Percentiles rank a stretch among this genome's conserved stretches.
phyloP scores from a whole-genome alignment of 2,113 vertebrate species.

The Engraulis encrasicolus region DNA sequence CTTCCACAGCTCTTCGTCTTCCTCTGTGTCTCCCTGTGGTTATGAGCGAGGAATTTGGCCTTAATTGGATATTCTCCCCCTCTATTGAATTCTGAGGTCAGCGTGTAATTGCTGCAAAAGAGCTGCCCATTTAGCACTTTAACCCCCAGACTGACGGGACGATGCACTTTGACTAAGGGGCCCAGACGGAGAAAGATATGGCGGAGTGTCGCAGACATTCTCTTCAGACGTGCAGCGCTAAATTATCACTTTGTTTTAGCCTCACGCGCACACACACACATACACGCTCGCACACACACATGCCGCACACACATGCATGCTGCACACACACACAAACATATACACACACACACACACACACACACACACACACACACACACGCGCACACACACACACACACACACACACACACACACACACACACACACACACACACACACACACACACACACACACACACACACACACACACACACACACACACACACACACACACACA shows the following conservation, averaged over 20 bases:
- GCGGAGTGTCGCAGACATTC: background rate
- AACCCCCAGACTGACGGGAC: conserved; percentile 17
- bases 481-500: no score
- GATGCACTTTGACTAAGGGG: background rate
- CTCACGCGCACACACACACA: no score
- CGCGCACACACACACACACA: no score
- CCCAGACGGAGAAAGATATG: background rate
- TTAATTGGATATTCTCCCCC: conserved; percentile 30
- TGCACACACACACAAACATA: no score
- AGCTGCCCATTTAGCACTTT: conserved; percentile 43
- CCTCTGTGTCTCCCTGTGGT: background rate
- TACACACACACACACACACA: no score
- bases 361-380: no score
- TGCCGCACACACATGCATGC: no score
- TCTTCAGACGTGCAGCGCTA: background rate
- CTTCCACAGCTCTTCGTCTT: background rate
- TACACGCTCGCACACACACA: no score
- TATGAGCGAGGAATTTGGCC: background rate
- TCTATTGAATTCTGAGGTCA: conserved; percentile 34
- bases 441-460: no score
- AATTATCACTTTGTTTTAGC: background rate
- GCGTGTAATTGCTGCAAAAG: conserved; percentile 43
- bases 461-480: no score
- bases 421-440: no score
- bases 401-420: no score